Conservation (phyloP, 2,797 vertebrate genomes). For the Centroberyx gerrardi region DNA sequence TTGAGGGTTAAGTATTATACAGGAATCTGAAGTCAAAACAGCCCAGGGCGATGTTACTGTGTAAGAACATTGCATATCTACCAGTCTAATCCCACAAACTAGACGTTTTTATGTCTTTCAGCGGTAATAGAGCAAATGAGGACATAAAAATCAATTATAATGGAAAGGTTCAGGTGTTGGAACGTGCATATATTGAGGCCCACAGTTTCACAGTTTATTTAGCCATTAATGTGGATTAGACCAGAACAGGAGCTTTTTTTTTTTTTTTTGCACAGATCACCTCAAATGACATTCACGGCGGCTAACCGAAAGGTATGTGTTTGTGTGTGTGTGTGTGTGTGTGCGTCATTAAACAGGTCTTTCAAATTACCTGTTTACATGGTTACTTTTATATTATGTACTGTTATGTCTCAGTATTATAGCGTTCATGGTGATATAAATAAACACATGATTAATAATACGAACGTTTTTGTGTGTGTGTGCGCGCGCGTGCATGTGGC, state of each 20-base stretch:
- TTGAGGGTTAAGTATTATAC: not conserved
- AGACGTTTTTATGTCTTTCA: not conserved
- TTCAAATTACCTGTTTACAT: conserved; percentile 4
- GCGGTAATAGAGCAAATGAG: not conserved
- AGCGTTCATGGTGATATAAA: conserved; percentile 1
- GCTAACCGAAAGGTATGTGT: not conserved
- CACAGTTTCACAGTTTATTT: not conserved
- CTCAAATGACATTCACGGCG: conserved; percentile 36
- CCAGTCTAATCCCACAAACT: not conserved
- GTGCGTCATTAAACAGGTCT: not conserved
- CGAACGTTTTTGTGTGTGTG: not conserved
- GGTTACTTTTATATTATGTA: conserved; percentile 16
- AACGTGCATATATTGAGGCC: not conserved
- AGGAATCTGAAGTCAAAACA: not conserved
- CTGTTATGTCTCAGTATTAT: conserved; percentile 2
- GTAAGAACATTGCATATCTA: not conserved
- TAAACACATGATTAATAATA: conserved; percentile 31
- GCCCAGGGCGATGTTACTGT: not conserved
- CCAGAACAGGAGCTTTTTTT: not conserved
- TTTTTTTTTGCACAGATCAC: conserved; percentile 21
- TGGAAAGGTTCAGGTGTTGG: not conserved
- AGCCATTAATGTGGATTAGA: not conserved
- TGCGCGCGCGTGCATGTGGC: not conserved
- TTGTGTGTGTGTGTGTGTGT: conserved; percentile 6
- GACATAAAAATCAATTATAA: not conserved